Evolutionary conservation across 2,113 vertebrate genomes (phyloP).

Genomic region (Solenodon paradoxus): DNA sequence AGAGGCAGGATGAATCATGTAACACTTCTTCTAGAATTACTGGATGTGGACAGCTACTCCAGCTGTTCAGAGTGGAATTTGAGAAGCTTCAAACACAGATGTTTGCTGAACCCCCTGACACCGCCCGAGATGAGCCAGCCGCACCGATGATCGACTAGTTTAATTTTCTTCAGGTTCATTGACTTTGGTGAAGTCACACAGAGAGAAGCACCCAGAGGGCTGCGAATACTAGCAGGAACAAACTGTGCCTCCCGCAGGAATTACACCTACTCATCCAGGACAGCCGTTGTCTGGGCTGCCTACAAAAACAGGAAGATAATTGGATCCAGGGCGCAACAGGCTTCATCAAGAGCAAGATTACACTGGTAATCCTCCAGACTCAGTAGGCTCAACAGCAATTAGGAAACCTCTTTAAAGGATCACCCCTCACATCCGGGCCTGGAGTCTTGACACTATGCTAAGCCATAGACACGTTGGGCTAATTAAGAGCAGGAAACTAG

Average conservation of each 20-base stretch:
- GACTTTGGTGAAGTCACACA: not conserved
- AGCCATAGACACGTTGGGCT: not conserved
- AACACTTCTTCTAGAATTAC: conserved; percentile 64
- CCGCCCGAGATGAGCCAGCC: not conserved
- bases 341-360: not conserved
- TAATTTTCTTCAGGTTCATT: not conserved
- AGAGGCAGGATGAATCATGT: conserved; percentile 51
- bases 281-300: not conserved
- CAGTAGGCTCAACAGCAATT: not conserved
- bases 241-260: not conserved
- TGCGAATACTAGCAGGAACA: not conserved
- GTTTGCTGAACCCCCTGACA: not conserved
- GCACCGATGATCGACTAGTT: not conserved
- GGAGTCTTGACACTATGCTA: not conserved
- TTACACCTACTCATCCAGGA: not conserved
- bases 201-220: not conserved
- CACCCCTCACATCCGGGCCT: not conserved
- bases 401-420: conserved; percentile 41
- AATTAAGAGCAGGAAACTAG: not conserved
- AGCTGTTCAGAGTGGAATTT: conserved; percentile 34
- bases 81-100: conserved; percentile 52
- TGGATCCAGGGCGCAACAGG: conserved; percentile 21
- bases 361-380: conserved; percentile 32
- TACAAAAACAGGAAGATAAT: not conserved
- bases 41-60: conserved; percentile 9